Evolutionary conservation across 2,113 vertebrate genomes (phyloP).

Genomic region (Festucalex cinctus): DNA sequence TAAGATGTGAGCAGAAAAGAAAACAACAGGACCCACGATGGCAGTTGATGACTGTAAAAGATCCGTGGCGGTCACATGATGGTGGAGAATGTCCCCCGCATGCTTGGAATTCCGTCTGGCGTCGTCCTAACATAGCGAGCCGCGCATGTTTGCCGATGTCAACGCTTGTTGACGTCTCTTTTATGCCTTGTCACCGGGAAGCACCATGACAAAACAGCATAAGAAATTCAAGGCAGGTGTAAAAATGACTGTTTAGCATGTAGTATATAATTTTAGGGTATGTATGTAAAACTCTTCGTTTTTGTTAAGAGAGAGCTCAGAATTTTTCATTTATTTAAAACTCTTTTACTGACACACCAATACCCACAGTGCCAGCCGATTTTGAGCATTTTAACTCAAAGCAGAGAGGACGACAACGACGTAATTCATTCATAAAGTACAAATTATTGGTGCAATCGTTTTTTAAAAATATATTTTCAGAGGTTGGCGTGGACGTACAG

Average conservation of each 20-base stretch:
- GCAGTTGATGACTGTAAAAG: background rate
- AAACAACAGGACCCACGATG: background rate
- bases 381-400: too few species aligned
- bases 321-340: too few species aligned
- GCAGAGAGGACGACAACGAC: too few species aligned
- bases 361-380: too few species aligned
- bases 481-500: too few species aligned
- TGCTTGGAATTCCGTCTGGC: constrained; percentile 54
- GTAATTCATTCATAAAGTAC: too few species aligned
- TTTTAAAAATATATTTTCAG: too few species aligned
- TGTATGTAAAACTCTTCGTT: too few species aligned
- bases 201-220: background rate
- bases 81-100: constrained; percentile 22
- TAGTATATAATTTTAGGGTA: background rate
- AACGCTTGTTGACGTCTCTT: background rate
- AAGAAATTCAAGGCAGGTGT: background rate
- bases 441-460: too few species aligned
- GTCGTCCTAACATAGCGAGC: constrained; percentile 22
- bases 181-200: background rate
- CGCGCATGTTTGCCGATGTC: constrained; percentile 1
- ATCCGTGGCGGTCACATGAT: background rate
- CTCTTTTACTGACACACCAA: too few species aligned
- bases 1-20: background rate
- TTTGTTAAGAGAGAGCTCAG: too few species aligned
- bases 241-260: background rate